Conservation (phyloP, 2,888 invertebrate genomes). For the Mythimna loreyi region DNA sequence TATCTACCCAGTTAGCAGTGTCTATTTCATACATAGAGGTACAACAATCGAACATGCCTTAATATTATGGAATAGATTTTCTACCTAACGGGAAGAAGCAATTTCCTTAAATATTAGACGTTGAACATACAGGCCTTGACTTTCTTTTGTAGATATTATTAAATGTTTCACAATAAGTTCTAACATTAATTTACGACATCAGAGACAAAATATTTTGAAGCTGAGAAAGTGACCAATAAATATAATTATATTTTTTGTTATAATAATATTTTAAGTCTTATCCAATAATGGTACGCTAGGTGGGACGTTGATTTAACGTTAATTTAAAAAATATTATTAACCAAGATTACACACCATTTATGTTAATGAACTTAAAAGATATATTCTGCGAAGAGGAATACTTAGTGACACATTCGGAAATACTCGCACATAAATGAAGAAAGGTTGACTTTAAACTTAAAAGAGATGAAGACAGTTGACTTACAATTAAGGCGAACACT, state of each 20-base stretch:
- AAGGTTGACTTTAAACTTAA: constrained; percentile 42
- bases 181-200: constrained; percentile 71
- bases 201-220: constrained; percentile 61
- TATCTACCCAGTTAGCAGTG: constrained; percentile 63
- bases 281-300: constrained; percentile 86
- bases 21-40: constrained; percentile 65
- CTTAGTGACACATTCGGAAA: constrained; percentile 41
- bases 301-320: constrained; percentile 77
- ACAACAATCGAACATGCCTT: constrained; percentile 77
- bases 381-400: constrained; percentile 48
- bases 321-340: constrained; percentile 69
- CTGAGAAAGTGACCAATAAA: constrained; percentile 61
- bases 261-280: constrained; percentile 75
- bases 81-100: constrained; percentile 77
- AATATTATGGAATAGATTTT: constrained; percentile 75
- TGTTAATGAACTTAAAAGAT: constrained; percentile 47
- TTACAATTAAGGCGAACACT: constrained; percentile 82
- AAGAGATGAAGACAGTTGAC: constrained; percentile 64
- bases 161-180: constrained; percentile 62
- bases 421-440: constrained; percentile 30
- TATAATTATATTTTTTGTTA: constrained; percentile 62
- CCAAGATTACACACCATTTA: constrained; percentile 65
- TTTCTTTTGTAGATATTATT: constrained; percentile 57
- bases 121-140: constrained; percentile 72
- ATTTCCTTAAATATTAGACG: constrained; percentile 71